Evolutionary conservation across 2,113 vertebrate genomes (phyloP).

Genomic region (Pygoscelis adeliae): DNA sequence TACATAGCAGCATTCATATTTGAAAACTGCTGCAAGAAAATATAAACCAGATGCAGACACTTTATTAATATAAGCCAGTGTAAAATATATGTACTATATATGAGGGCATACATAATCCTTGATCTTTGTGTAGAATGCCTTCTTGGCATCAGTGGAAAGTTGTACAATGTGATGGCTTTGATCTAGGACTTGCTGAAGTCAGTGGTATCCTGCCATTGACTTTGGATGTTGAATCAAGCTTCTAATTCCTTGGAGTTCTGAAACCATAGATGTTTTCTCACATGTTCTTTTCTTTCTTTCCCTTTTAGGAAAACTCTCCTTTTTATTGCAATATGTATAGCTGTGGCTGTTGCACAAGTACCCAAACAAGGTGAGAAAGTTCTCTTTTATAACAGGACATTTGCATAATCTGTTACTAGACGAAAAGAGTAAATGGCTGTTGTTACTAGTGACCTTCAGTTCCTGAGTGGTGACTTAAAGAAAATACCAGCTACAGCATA

Average conservation of each 20-base stretch:
- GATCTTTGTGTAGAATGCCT: neutral
- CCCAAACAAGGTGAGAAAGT: slow-evolving; percentile 78
- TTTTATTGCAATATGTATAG: slow-evolving; percentile 87
- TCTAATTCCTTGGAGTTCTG: neutral
- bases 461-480: slow-evolving; percentile 2
- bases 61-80: neutral
- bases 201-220: neutral
- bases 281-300: neutral
- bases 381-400: neutral
- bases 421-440: neutral
- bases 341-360: slow-evolving; percentile 79
- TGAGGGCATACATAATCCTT: neutral
- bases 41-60: slow-evolving; percentile 1
- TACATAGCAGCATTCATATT: neutral
- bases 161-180: neutral
- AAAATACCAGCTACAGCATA: slow-evolving; percentile 35
- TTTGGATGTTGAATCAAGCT: neutral
- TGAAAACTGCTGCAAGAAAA: slow-evolving; percentile 1
- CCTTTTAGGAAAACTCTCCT: slow-evolving; percentile 86
- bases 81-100: neutral
- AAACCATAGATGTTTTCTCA: neutral
- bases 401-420: neutral
- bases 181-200: neutral
- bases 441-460: neutral
- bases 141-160: neutral